These are phyloP conservation scores for Pristis pectinata DNA, from an alignment of 2,797 vertebrate genomes.

Conservation along the genomic window DNA sequence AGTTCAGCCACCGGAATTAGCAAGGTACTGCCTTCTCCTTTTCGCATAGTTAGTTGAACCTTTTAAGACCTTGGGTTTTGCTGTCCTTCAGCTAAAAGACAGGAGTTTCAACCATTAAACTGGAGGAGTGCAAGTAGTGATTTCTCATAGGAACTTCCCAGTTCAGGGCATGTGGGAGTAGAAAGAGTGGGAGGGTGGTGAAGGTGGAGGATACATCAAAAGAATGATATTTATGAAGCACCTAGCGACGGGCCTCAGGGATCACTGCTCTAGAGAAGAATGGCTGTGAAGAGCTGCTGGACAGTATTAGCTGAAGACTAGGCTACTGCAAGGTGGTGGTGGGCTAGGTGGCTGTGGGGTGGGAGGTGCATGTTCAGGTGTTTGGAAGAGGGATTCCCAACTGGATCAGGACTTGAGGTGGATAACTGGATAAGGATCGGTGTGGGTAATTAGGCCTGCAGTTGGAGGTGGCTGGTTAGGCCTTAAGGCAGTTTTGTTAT, in stretches of 20 bases:
- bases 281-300: background rate
- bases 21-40: background rate
- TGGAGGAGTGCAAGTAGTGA: background rate
- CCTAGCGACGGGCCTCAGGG: no score
- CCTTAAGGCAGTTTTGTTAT: background rate
- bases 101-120: background rate
- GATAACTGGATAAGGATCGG: background rate
- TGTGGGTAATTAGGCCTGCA: background rate
- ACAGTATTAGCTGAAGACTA: background rate
- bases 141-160: background rate
- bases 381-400: background rate
- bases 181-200: background rate
- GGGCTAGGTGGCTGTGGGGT: background rate
- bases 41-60: background rate
- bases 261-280: background rate
- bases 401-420: background rate
- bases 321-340: background rate
- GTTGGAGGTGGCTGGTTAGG: background rate
- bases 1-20: background rate
- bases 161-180: background rate
- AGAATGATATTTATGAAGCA: no score
- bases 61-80: background rate
- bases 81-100: background rate
- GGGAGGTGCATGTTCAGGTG: background rate
- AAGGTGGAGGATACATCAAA: background rate